phyloP scores from a whole-genome alignment of 2,888 invertebrate species.

The Pomacea canaliculata region DNA sequence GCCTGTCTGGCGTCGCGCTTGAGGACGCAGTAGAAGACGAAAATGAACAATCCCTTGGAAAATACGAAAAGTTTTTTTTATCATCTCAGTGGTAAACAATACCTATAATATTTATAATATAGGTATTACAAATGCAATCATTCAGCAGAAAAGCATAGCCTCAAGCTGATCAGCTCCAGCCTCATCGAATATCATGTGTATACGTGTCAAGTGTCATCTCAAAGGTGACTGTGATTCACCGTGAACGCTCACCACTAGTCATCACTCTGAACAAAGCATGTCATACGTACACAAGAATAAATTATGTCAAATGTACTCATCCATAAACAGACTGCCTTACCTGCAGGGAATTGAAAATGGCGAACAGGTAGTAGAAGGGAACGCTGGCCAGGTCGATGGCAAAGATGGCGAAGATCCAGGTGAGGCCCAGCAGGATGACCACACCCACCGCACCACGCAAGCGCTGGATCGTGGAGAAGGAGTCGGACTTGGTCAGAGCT shows the following conservation, averaged over 20 bases:
- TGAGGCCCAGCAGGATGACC: constrained; percentile 60
- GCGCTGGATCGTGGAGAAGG: constrained; percentile 35
- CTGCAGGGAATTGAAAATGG: constrained; percentile 59
- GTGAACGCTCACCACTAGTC: too few species aligned
- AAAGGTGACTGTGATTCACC: too few species aligned
- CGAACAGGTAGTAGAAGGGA: constrained; percentile 64
- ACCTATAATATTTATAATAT: too few species aligned
- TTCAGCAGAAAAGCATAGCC: too few species aligned
- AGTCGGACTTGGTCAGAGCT: constrained; percentile 52
- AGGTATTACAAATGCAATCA: too few species aligned
- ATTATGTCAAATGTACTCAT: not conserved
- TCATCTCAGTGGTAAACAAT: too few species aligned
- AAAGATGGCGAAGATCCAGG: constrained; percentile 65
- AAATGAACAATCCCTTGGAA: constrained; percentile 65
- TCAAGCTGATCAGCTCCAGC: too few species aligned
- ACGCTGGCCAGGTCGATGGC: constrained; percentile 51
- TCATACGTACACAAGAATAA: not conserved
- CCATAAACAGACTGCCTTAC: not conserved
- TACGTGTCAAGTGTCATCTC: too few species aligned
- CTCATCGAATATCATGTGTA: too few species aligned
- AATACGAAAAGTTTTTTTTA: not conserved
- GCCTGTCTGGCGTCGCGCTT: constrained; percentile 56
- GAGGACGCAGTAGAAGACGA: constrained; percentile 62
- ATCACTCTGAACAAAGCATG: not conserved
- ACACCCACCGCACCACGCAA: constrained; percentile 58